Base-by-base conservation (phyloP, 2,888 invertebrate species). In the Cantharis lateralis region DNA sequence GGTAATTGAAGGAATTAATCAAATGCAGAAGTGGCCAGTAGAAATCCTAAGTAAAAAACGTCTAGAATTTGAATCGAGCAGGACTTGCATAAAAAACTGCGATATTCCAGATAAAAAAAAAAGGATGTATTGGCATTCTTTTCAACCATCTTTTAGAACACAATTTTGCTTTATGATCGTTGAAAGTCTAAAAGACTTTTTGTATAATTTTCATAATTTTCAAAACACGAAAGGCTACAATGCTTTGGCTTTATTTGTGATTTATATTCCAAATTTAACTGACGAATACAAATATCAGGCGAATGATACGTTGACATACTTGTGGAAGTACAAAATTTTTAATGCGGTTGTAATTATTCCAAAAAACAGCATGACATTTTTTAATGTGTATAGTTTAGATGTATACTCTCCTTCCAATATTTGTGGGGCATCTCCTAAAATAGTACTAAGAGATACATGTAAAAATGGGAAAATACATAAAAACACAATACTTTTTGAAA, bases 361-460 rank as follows among this genome's bases (percentile, higher is more conserved):
- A 5, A 68, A 70, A 68, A 75, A 79, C 68, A 72, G 20, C 11
- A 68, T 77, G 48, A 73, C 26, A 16, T 76, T 68, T 16, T 69
- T 76, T n/a, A 62, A 79, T 16, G 77, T 82, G 71, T 82, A 80
- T 32, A 77, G 79, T 64, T 74, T 81, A 18, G 70, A 77, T n/a
- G 77, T 78, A 1, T 79, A 63, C 28, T 62, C 64, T 15, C 26
- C 20, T 3, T 68, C 76, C 1, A 16, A 75, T 68, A 62, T 70
- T n/a, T 81, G 80, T 68, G 78, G 80, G 10, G 64, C 62, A 69
- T 68, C 72, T 64, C 75, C 80, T 13, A 28, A 71, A 18, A 28
- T 80, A 18, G 18, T 73, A 5, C 15, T 71, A 9, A 26, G 79
- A 26, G 79, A 76, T 10, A 75, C 72, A 3, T 83, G 82, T 64